Percentiles rank a stretch among this genome's conserved stretches.
These are phyloP conservation scores for Poeciliopsis infans DNA, from an alignment of 2,797 vertebrate genomes.

Conservation along the genomic window DNA sequence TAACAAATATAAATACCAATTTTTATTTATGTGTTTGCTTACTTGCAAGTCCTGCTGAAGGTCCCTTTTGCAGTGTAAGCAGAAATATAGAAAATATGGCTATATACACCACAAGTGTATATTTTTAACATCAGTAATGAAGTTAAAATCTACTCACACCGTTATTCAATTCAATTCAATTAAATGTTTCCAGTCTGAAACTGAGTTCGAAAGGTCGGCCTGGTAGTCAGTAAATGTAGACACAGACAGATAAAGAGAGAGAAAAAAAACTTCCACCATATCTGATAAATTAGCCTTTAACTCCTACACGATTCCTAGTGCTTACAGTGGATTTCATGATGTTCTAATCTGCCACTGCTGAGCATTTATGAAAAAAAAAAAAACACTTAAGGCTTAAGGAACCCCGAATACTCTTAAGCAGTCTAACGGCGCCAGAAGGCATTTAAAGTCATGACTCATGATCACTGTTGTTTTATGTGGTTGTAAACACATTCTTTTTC, in stretches of 20 bases:
- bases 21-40: not conserved
- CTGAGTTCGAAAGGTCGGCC: not conserved
- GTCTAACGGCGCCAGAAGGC: conserved; percentile 22
- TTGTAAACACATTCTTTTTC: not conserved
- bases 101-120: not conserved
- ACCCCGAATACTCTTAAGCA: conserved; percentile 31
- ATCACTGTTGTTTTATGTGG: conserved; percentile 1
- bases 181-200: not conserved
- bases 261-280: not conserved
- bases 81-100: not conserved
- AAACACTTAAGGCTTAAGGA: conserved; percentile 41
- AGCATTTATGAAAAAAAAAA: conserved; percentile 26
- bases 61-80: not conserved
- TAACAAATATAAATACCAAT: not conserved
- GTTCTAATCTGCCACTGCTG: conserved; percentile 31
- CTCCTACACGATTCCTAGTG: not conserved
- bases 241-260: too few relatives aligned
- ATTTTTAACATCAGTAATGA: not conserved
- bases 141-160: not conserved
- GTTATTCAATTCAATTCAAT: not conserved
- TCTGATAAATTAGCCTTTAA: not conserved
- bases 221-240: not conserved
- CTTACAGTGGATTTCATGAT: conserved; percentile 3
- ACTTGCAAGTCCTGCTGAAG: not conserved
- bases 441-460: conserved; percentile 44